These are phyloP conservation scores for Paralichthys olivaceus DNA, from an alignment of 2,113 vertebrate genomes.

Conservation along the genomic window DNA sequence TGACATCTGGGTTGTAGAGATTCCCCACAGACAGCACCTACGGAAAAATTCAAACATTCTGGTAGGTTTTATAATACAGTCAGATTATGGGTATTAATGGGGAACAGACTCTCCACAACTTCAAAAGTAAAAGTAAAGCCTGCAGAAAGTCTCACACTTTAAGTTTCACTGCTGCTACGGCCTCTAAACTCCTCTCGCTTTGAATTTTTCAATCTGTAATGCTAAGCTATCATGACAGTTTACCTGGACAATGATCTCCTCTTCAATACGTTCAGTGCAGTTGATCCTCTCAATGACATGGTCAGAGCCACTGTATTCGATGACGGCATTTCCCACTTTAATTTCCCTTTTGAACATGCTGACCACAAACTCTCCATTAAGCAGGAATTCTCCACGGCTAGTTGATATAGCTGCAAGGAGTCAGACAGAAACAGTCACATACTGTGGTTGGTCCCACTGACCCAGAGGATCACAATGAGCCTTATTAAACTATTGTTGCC, in stretches of 20 bases:
- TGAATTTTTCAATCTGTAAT: not conserved
- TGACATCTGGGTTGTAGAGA: slow-evolving; percentile 94
- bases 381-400: slow-evolving; percentile 93
- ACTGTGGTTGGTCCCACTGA: slow-evolving; percentile 2
- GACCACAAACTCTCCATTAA: slow-evolving; percentile 98
- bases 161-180: not conserved
- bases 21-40: slow-evolving; percentile 97
- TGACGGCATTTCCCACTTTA: slow-evolving; percentile 90
- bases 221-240: slow-evolving; percentile 2
- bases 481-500: not conserved
- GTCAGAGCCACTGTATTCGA: slow-evolving; percentile 98
- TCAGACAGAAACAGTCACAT: slow-evolving; percentile 19
- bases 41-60: slow-evolving; percentile 14
- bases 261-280: slow-evolving; percentile 93
- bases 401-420: slow-evolving; percentile 89
- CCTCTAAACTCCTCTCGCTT: not conserved
- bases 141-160: not conserved
- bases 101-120: not conserved
- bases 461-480: slow-evolving; percentile 6
- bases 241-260: slow-evolving; percentile 96
- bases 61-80: slow-evolving; percentile 12
- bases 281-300: slow-evolving; percentile 94
- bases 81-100: not conserved
- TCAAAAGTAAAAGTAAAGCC: not conserved
- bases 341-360: slow-evolving; percentile 99